These are phyloP conservation scores for Drosophila yooni DNA, from an alignment of 2,888 invertebrate genomes.

Conservation along the genomic window DNA sequence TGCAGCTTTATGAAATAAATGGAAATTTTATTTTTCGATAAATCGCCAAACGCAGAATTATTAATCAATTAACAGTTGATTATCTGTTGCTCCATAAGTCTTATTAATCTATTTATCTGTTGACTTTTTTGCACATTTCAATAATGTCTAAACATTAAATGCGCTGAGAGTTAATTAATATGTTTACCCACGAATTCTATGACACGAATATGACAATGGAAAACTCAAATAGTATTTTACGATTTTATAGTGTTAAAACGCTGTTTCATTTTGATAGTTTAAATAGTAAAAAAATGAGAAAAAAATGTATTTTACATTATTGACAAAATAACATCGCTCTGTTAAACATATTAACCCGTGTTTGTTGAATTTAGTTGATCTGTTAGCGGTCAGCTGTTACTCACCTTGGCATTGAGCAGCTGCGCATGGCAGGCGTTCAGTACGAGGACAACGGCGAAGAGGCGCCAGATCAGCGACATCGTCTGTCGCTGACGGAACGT, in stretches of 20 bases:
- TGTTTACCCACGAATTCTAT: neutral
- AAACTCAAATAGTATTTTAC: neutral
- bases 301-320: neutral
- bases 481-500: constrained; percentile 43
- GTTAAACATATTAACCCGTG: neutral
- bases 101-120: neutral
- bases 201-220: neutral
- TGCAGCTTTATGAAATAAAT: neutral
- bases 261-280: neutral
- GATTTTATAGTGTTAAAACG: neutral
- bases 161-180: neutral
- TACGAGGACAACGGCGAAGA: constrained; percentile 62
- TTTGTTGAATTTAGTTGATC: neutral
- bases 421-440: constrained; percentile 64
- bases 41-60: too few relatives aligned
- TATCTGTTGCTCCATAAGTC: neutral
- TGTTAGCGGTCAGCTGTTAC: constrained; percentile 32
- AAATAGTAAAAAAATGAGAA: too few relatives aligned
- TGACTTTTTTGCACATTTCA: neutral
- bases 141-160: too few relatives aligned
- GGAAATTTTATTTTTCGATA: neutral
- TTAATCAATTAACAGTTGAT: too few relatives aligned
- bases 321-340: neutral
- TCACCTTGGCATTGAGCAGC: constrained; percentile 70
- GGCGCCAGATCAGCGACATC: constrained; percentile 67